Conservation (phyloP, 2,888 invertebrate genomes). For the Crossocerus cetratus region DNA sequence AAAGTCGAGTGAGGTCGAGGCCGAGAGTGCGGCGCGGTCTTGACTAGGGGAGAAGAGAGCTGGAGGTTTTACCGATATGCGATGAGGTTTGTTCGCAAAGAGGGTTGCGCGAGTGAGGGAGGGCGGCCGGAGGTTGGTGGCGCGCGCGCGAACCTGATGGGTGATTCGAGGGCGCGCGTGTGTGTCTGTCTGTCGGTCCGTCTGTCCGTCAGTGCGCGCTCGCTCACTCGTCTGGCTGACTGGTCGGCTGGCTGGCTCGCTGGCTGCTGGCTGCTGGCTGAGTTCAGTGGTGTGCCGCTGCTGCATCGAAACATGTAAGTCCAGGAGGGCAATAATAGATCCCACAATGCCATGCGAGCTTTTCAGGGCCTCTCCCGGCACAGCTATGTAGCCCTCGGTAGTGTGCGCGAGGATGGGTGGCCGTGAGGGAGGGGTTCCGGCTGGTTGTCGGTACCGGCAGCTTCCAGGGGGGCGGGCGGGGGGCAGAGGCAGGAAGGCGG, state of each 20-base stretch:
- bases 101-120: background rate
- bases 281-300: slow-evolving; percentile 47
- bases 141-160: slow-evolving; percentile 24
- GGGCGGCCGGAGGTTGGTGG: slow-evolving; percentile 22
- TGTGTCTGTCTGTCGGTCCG: slow-evolving; percentile 43
- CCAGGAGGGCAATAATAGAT: slow-evolving; percentile 74
- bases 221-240: slow-evolving; percentile 42
- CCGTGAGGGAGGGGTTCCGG: slow-evolving; percentile 46
- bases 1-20: background rate
- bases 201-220: slow-evolving; percentile 33
- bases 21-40: background rate
- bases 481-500: no score
- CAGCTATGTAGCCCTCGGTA: slow-evolving; percentile 23
- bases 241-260: slow-evolving; percentile 44
- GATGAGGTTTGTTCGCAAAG: background rate
- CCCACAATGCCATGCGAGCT: slow-evolving; percentile 73
- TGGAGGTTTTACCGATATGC: background rate
- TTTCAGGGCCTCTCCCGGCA: slow-evolving; percentile 60
- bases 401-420: slow-evolving; percentile 34
- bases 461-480: slow-evolving; percentile 45
- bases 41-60: background rate
- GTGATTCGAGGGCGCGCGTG: slow-evolving; percentile 28
- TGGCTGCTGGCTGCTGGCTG: slow-evolving; percentile 42
- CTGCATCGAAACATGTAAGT: slow-evolving; percentile 70
- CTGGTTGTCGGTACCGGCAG: slow-evolving; percentile 36